Evolutionary conservation across 2,888 invertebrate species (phyloP).

Genomic region (Drosophila neoperkinsi): DNA sequence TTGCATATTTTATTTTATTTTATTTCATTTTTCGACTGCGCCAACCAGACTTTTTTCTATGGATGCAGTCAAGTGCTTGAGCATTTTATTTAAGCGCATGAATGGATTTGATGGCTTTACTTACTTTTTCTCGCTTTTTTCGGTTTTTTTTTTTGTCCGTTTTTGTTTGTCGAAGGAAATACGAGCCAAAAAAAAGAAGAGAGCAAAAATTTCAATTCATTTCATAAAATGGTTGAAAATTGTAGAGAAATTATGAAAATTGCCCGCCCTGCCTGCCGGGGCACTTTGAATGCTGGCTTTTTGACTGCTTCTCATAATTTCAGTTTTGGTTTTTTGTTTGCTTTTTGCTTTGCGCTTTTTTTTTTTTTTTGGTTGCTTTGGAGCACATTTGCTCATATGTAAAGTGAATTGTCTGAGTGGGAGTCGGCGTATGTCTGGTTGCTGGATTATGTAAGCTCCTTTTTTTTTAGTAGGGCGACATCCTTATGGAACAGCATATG

Average conservation of each 20-base stretch:
- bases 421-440: conserved; percentile 24
- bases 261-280: conserved; percentile 43
- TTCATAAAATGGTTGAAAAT: conserved; percentile 80
- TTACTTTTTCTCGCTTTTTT: conserved; percentile 29
- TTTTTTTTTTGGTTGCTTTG: conserved; percentile 56
- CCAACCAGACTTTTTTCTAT: conserved; percentile 65
- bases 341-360: conserved; percentile 12
- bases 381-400: conserved; percentile 76
- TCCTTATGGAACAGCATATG: conserved; percentile 11
- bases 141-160: conserved; percentile 17
- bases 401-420: conserved; percentile 70
- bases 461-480: conserved; percentile 12
- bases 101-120: conserved; percentile 82
- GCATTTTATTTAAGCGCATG: conserved; percentile 83
- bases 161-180: conserved; percentile 49
- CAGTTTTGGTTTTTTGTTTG: conserved; percentile 37
- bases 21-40: conserved; percentile 31
- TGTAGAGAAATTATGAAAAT: conserved; percentile 82
- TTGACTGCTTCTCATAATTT: conserved; percentile 71
- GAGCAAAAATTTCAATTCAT: conserved; percentile 80
- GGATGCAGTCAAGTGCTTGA: conserved; percentile 84
- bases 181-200: conserved; percentile 49
- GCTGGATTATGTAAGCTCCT: conserved; percentile 50
- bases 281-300: conserved; percentile 71
- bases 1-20: conserved; percentile 54